These are phyloP conservation scores for Collichthys lucidus DNA, from an alignment of 2,113 vertebrate species.

Conservation along the genomic window DNA sequence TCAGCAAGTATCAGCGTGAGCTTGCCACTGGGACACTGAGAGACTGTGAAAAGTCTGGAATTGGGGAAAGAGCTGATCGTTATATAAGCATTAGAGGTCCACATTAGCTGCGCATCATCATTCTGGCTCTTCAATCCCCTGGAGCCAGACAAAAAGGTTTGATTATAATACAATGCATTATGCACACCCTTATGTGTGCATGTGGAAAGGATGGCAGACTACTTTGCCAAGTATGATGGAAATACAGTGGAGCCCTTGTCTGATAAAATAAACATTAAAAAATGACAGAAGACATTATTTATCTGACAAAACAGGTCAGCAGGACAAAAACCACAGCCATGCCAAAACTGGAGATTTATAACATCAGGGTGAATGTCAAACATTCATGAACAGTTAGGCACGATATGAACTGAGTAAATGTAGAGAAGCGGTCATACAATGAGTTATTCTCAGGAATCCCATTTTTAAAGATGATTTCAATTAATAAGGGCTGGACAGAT, in stretches of 20 bases:
- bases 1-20: no score
- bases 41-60: not conserved
- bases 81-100: not conserved
- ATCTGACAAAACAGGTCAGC: slow-evolving; percentile 5
- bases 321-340: not conserved
- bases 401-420: not conserved
- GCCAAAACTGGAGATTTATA: not conserved
- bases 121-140: not conserved
- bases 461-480: slow-evolving; percentile 11
- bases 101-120: not conserved
- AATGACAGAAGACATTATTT: not conserved
- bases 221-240: not conserved
- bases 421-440: not conserved
- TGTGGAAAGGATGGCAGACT: not conserved
- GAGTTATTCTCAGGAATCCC: not conserved
- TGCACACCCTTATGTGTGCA: no score
- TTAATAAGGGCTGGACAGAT: slow-evolving; percentile 1
- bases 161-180: not conserved
- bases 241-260: not conserved
- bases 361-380: not conserved
- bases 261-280: not conserved
- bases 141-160: not conserved
- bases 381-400: not conserved
- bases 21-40: not conserved
- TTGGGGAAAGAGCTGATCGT: not conserved